phyloP scores from a whole-genome alignment of 64 coral and sea anemone genomes.

The Porites australiensis region DNA sequence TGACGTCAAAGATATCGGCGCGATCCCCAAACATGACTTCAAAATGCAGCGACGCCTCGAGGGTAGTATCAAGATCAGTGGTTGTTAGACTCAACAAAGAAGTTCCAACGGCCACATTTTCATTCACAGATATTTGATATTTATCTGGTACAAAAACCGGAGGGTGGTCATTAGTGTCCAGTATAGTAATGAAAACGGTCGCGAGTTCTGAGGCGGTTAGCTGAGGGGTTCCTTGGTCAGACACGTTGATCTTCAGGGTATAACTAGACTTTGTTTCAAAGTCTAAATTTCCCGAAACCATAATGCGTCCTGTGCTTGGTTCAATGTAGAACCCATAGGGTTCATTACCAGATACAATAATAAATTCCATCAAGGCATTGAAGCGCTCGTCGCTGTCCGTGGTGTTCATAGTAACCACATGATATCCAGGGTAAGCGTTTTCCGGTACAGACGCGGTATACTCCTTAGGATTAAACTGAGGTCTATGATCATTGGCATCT shows the following conservation, averaged over 20 bases:
- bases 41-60: slow-evolving; percentile 44
- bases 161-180: slow-evolving; percentile 77
- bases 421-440: slow-evolving; percentile 57
- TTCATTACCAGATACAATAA: slow-evolving; percentile 63
- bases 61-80: slow-evolving; percentile 60
- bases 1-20: slow-evolving; percentile 55
- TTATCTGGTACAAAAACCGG: slow-evolving; percentile 64
- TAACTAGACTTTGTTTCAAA: slow-evolving; percentile 73
- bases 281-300: slow-evolving; percentile 78
- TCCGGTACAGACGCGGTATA: slow-evolving; percentile 68
- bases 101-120: slow-evolving; percentile 60
- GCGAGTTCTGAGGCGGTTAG: slow-evolving; percentile 34
- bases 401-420: slow-evolving; percentile 61
- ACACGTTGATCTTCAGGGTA: slow-evolving; percentile 81
- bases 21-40: slow-evolving; percentile 61
- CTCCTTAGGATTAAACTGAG: slow-evolving; percentile 35
- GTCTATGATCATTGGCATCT: slow-evolving; percentile 80
- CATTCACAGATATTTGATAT: slow-evolving; percentile 51
- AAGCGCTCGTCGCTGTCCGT: slow-evolving; percentile 55
- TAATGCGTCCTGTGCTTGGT: slow-evolving; percentile 58
- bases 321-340: slow-evolving; percentile 82
- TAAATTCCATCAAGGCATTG: slow-evolving; percentile 65
- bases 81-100: slow-evolving; percentile 62
- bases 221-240: slow-evolving; percentile 90
- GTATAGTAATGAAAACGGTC: slow-evolving; percentile 73